These are phyloP conservation scores for Sardina pilchardus DNA, from an alignment of 2,113 vertebrate genomes.

Conservation along the genomic window DNA sequence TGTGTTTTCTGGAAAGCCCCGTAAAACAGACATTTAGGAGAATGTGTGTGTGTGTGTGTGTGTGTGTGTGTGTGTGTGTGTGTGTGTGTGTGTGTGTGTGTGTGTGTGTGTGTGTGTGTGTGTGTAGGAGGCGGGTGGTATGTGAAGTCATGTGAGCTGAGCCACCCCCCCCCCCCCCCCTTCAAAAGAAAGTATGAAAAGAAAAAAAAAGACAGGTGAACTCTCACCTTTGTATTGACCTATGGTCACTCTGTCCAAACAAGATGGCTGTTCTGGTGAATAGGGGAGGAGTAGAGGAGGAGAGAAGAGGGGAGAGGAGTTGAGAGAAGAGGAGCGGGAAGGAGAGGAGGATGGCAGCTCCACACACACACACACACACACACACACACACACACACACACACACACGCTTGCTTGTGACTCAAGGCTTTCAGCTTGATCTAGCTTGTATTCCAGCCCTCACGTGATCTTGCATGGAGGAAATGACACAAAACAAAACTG, in stretches of 20 bases:
- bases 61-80: neutral
- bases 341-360: neutral
- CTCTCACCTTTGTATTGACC: neutral
- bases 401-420: neutral
- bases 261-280: neutral
- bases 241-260: neutral
- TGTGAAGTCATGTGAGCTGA: slow-evolving; percentile 40
- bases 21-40: neutral
- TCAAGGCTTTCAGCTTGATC: neutral
- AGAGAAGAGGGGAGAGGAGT: neutral
- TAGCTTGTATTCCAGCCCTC: neutral
- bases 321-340: neutral
- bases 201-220: neutral
- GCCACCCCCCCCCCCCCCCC: slow-evolving; percentile 38
- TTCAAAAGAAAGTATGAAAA: neutral
- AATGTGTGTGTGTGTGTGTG: slow-evolving; percentile 1
- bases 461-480: neutral
- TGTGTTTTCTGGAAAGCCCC: slow-evolving; percentile 2
- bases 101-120: slow-evolving; percentile 18
- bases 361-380: neutral
- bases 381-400: neutral
- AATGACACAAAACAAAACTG: neutral
- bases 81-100: neutral
- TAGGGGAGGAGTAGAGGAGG: neutral
- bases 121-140: slow-evolving; percentile 20